Evolutionary conservation across 2,888 invertebrate genomes (phyloP), one percentile per base, ranked within the genome.

Genomic region (Drosophila cognata): DNA sequence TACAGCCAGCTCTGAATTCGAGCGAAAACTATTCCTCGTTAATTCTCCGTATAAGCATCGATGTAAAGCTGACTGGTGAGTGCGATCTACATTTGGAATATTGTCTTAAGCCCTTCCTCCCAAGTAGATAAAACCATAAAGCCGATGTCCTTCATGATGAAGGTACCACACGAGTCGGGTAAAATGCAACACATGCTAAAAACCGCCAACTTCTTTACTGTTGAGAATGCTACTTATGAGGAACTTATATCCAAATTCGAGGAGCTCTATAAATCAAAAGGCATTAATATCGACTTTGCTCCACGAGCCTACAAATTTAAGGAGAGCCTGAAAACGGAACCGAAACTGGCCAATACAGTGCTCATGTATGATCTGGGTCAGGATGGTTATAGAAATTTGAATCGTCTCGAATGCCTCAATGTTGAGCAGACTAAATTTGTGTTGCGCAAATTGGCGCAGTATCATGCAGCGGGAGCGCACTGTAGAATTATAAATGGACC

Each of bases 401-500:
- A 92, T 83, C 89, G 92, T 0, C 68, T 91, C 29, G 86, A 85
- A 4, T 91, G 93, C 43, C 78, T 93, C 1, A 82, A 92, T 50
- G 63, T 91, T 72, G 83, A 87, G 4, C 91, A 93, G 25, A 84
- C 92, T 25, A 76, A 90, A 51, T 59, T 84, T 5, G 91, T 87
- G 1, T 76, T 93, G 0, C 74, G 74, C 18, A 92, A 92, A 61
- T 55, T 93, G 55, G 92, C 93, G 1, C 85, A 92, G 65, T 92
- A 92, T 58, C 93, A 93, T 86, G 93, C 93, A 0, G 92, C 91
- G 1, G 89, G 91, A 2, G 93, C 92, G 5, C 81, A 83, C 46
- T 80, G 82, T 16, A 77, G 77, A 10, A 77, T 58, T 16, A 73
- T 77, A 0, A 71, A 81, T 50, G 92, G 92, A n/a, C 78, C 77